Percentiles rank a stretch among this genome's conserved stretches.
Conservation (phyloP, 1,140 invertebrate genomes). For the Lepeophtheirus salmonis region DNA sequence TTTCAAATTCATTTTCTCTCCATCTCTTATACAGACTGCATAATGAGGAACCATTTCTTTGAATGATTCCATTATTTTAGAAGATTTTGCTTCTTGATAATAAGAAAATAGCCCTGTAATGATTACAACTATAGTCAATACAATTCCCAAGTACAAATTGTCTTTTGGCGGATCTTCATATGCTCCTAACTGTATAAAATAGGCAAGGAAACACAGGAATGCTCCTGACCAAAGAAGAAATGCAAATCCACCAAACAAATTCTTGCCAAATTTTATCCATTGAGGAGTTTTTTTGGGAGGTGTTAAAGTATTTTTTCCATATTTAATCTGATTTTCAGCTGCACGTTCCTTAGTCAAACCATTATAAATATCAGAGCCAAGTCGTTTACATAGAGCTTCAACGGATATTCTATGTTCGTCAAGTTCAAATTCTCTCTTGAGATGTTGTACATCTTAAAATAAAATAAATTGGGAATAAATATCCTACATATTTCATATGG, state of each 20-base stretch:
- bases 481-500: no score
- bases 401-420: conserved; percentile 93
- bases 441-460: conserved; percentile 86
- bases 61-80: conserved; percentile 87
- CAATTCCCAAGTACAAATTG: conserved; percentile 73
- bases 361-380: conserved; percentile 51
- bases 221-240: conserved; percentile 53
- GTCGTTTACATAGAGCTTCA: conserved; percentile 85
- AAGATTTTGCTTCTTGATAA: conserved; percentile 91
- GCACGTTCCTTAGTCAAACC: conserved; percentile 40
- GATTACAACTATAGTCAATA: conserved; percentile 81
- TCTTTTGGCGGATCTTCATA: conserved; percentile 29
- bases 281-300: conserved; percentile 41
- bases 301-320: conserved; percentile 50
- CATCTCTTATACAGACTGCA: conserved; percentile 41
- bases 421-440: conserved; percentile 95
- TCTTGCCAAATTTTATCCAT: conserved; percentile 40
- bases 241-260: conserved; percentile 51
- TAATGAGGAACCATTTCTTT: conserved; percentile 72
- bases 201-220: conserved; percentile 46
- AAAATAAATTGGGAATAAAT: no score
- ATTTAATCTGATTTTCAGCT: conserved; percentile 30
- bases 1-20: conserved; percentile 36
- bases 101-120: conserved; percentile 93
- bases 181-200: conserved; percentile 30